Evolutionary conservation across 2,888 invertebrate species (phyloP), one percentile per base, ranked within the genome.

Genomic region (Pseudolycoriella hygida): DNA sequence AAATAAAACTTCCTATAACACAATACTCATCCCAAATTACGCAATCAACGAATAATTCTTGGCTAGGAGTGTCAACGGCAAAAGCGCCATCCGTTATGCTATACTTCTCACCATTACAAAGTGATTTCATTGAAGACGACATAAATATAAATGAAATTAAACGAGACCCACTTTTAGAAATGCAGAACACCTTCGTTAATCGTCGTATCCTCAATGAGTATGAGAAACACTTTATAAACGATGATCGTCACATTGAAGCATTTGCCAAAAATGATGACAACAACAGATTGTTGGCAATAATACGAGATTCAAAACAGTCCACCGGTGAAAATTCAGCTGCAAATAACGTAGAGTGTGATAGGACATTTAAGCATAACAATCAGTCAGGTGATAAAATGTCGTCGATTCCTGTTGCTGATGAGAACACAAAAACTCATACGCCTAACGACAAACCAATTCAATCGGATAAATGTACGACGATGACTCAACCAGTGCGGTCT

Each of bases 71-170:
- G 40, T 73, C 76, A 12, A 75, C 76, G 0, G 67, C 69, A 48
- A 63, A 66, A 30, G 75, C 80, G 55, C 73, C 75, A 1, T 69
- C 71, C 42, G 56, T 77, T 1, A 64, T 81, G 46, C 67, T 80
- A 6, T 82, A 79, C 54, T 66, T 84, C 11, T 83, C 84, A 1
- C 84, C 84, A 1, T 76, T 78, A 4, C 84, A 83, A 57, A 73
- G 73, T 56, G 68, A 69, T 55, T 62, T 73, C 39, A 67, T 73
- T 57, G 71, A 73, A 47, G 73, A 71, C 54, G 34, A 31, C 19
- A 67, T 70, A 52, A 64, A 68, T 49, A 49, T 45, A 17, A 41
- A 51, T 48, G 40, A 50, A 47, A 47, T 42, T 37, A 73, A 73
- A 51, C 72, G 74, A 2, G 76, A 74, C 54, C 72, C 73, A 51